Conservation (phyloP, 2,797 vertebrate species). For the Geotrypetes seraphini region DNA sequence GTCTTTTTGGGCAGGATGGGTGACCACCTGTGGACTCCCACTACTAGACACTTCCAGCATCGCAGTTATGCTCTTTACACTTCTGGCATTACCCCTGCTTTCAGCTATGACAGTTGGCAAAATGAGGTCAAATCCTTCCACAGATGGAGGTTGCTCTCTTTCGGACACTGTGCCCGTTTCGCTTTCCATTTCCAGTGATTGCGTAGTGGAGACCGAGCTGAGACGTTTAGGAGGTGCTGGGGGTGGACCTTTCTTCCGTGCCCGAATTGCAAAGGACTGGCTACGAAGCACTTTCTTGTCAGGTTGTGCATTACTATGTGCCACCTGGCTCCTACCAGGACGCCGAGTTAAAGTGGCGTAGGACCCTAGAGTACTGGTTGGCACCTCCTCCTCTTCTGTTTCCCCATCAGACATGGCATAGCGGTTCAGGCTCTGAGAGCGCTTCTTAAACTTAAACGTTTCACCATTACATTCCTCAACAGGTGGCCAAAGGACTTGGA, state of each 20-base stretch:
- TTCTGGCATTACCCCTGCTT: slow-evolving; percentile 23
- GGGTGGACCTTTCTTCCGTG: slow-evolving; percentile 76
- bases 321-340: slow-evolving; percentile 59
- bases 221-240: slow-evolving; percentile 83
- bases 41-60: slow-evolving; percentile 30
- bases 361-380: slow-evolving; percentile 57
- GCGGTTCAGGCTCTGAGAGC: slow-evolving; percentile 71
- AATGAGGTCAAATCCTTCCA: rapidly evolving
- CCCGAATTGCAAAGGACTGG: slow-evolving; percentile 83
- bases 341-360: slow-evolving; percentile 81
- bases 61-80: slow-evolving; percentile 52
- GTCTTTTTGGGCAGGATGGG: slow-evolving; percentile 16
- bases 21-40: slow-evolving; percentile 11
- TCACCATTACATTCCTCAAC: slow-evolving; percentile 7
- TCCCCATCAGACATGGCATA: slow-evolving; percentile 80
- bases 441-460: slow-evolving; percentile 58
- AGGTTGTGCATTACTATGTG: slow-evolving; percentile 18
- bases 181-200: rapidly evolving
- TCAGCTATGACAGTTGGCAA: slow-evolving; percentile 20
- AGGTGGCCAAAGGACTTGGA: slow-evolving; percentile 22
- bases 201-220: slow-evolving; percentile 68
- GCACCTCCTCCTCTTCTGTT: slow-evolving; percentile 61
- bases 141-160: not conserved
- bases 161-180: not conserved
- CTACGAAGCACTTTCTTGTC: slow-evolving; percentile 69